Evolutionary conservation across 2,797 vertebrate genomes (phyloP), one percentile per base, ranked within the genome.

Genomic region (Myotis vivesi): DNA sequence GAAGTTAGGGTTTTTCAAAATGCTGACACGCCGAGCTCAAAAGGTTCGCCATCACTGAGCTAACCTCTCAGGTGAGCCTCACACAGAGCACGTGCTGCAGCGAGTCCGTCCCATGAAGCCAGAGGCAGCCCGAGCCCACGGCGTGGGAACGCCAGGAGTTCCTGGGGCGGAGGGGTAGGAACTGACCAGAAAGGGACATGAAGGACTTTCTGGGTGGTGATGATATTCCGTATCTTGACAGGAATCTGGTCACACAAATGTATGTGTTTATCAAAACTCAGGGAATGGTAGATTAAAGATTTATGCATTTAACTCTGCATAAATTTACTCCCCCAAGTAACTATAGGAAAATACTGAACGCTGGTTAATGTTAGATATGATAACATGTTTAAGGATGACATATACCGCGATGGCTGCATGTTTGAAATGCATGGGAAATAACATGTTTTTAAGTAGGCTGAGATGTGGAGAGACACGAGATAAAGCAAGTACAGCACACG

Each of bases 201-300:
- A 73, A 16, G 44, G 68, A 75, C 62, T 57, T 75, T 20, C 62
- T 68, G 66, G 66, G 36, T 71, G 53, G 76, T 0, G 46, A n/a
- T 22, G 30, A 81, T 46, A 59, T 38, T 55, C 49, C 22, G 20
- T 25, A 68, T 91, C n/a, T 76, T 89, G 86, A 62, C 0, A 73
- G 75, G 38, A 93, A 94, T 41, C n/a, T 68, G 85, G 55, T 94
- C 28, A 80, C 10, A 86, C 38, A 89, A 87, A 80, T 25, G 6
- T 28, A 62, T 20, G n/a, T 12, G 46, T 55, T 71, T 92, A 53
- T 81, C 38, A 75, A 90, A 93, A 83, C 25, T 73, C 46, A 57
- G 6, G 44, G 36, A 93, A 59, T 22, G 23, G 51, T 7, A 55
- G 41, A 53, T 30, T 82, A 66, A 23, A 36, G 72, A 91, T 13